Evolutionary conservation across 2,888 invertebrate genomes (phyloP).

Genomic region (Troilus luridus): DNA sequence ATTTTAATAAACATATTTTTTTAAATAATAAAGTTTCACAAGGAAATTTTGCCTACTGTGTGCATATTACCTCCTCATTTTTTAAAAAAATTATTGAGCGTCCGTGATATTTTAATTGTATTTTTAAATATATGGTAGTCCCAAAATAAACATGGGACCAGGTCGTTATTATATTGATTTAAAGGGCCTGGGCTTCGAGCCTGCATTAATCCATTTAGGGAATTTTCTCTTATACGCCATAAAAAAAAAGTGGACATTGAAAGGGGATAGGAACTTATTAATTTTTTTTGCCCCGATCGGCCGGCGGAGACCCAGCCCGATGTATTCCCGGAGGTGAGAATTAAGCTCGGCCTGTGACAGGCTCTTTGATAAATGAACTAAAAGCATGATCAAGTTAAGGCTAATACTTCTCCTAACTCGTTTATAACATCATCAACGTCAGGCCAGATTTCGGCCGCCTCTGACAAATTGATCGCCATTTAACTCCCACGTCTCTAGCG

Average conservation of each 20-base stretch:
- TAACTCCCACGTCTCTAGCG: constrained; percentile 27
- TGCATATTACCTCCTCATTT: no score
- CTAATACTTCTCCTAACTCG: constrained; percentile 45
- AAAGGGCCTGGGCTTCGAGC: not conserved
- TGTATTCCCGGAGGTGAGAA: constrained; percentile 19
- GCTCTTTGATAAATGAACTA: constrained; percentile 29
- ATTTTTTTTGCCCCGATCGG: not conserved
- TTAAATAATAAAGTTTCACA: no score
- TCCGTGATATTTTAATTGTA: no score
- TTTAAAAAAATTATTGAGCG: no score
- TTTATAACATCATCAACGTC: constrained; percentile 46
- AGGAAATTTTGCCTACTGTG: no score
- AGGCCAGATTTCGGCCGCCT: constrained; percentile 15
- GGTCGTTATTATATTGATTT: not conserved
- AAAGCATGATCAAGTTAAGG: constrained; percentile 42
- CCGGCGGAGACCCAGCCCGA: not conserved
- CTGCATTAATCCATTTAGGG: not conserved
- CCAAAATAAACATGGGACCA: no score
- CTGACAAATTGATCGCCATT: constrained; percentile 46
- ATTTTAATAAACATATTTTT: no score
- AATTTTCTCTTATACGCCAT: not conserved
- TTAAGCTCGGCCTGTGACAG: constrained; percentile 35
- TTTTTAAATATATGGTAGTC: no score
- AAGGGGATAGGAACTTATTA: constrained; percentile 25
- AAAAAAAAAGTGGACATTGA: not conserved